Conservation (phyloP, 2,888 invertebrate genomes). For the Clitarchus hookeri region DNA sequence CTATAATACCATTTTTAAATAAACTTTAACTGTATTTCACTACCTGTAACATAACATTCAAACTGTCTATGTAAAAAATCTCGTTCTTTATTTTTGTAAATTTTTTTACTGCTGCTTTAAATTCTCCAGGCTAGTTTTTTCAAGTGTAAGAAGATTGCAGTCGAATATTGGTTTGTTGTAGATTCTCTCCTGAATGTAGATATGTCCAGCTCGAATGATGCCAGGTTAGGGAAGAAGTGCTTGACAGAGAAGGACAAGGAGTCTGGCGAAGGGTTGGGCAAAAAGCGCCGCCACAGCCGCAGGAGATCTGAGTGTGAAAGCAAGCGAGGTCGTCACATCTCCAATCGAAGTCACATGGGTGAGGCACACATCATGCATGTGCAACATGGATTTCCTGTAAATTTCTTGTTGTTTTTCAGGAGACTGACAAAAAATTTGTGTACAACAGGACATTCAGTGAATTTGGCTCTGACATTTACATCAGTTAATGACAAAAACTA, state of each 20-base stretch:
- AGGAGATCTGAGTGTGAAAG: conserved; percentile 55
- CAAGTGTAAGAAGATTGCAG: not conserved
- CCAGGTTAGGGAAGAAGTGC: conserved; percentile 33
- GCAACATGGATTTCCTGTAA: not conserved
- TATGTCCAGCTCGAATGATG: conserved; percentile 37
- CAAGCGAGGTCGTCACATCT: conserved; percentile 32
- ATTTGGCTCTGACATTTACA: too few species aligned
- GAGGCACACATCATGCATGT: not conserved
- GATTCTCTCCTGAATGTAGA: conserved; percentile 42
- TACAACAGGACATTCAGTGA: too few species aligned
- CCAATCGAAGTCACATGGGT: not conserved
- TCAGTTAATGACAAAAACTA: too few species aligned
- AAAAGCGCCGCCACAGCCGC: conserved; percentile 58
- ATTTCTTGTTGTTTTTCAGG: too few species aligned
- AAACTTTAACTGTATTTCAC: too few species aligned
- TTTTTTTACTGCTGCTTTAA: too few species aligned
- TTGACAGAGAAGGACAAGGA: conserved; percentile 35
- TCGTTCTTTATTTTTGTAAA: too few species aligned
- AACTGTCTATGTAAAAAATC: too few species aligned
- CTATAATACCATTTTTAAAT: too few species aligned
- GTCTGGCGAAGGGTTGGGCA: conserved; percentile 49
- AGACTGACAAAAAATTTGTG: too few species aligned
- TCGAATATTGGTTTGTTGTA: conserved; percentile 6
- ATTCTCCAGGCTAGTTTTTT: not conserved
- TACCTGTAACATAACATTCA: too few species aligned